Evolutionary conservation across 2,113 vertebrate genomes (phyloP).

Genomic region (Theropithecus gelada): DNA sequence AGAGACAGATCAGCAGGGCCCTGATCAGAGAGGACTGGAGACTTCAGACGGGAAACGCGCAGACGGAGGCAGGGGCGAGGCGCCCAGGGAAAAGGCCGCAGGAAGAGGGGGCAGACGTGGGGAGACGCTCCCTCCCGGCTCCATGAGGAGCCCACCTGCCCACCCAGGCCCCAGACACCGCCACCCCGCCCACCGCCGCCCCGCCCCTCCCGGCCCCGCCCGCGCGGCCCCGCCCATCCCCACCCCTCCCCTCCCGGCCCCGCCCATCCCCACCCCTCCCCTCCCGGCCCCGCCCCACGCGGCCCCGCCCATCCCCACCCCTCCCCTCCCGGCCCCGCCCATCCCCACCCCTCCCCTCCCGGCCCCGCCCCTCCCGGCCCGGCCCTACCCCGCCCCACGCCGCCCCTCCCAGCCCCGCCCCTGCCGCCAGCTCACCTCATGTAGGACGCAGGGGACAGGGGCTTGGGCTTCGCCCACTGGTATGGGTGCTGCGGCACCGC

Average conservation of each 20-base stretch:
- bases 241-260: no score
- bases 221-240: no score
- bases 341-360: fast-evolving
- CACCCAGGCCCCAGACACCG: neutral
- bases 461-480: conserved; percentile 95
- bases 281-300: no score
- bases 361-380: fast-evolving
- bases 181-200: no score
- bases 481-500: conserved; percentile 94
- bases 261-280: no score
- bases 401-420: fast-evolving
- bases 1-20: fast-evolving
- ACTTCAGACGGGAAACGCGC: no score
- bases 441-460: conserved; percentile 85
- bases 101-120: no score
- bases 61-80: no score
- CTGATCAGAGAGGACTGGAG: neutral
- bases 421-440: conserved; percentile 87
- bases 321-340: no score
- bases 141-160: neutral
- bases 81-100: fast-evolving
- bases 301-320: no score
- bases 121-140: neutral
- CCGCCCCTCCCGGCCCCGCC: fast-evolving
- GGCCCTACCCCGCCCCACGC: fast-evolving